Conservation (phyloP, 2,888 invertebrate genomes). For the Dascillus cervinus region DNA sequence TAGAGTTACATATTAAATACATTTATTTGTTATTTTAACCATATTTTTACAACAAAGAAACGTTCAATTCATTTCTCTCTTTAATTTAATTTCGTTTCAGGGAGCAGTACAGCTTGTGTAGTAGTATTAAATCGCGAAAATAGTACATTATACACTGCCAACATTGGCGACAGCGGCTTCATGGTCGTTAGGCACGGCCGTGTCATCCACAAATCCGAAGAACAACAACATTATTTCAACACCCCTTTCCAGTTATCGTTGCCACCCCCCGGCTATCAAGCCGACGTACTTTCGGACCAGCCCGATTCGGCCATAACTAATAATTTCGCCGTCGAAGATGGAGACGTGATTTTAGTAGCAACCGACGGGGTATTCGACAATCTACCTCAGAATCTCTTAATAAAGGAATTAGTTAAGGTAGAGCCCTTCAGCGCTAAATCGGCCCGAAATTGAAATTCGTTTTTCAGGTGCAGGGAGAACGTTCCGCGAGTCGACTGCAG, state of each 20-base stretch:
- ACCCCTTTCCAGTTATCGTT: conserved; percentile 95
- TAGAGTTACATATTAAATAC: too few relatives aligned
- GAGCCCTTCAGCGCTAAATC: too few relatives aligned
- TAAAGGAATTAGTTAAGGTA: conserved; percentile 74
- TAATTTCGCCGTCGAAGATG: conserved; percentile 82
- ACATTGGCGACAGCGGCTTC: conserved; percentile 98
- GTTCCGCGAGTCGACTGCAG: conserved; percentile 71
- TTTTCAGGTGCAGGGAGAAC: conserved; percentile 54
- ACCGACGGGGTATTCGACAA: conserved; percentile 99
- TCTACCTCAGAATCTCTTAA: conserved; percentile 83
- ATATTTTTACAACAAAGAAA: too few relatives aligned
- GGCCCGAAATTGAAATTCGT: too few relatives aligned
- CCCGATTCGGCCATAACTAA: conserved; percentile 87
- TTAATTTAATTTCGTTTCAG: conserved; percentile 52
- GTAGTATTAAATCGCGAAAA: conserved; percentile 87
- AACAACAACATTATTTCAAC: conserved; percentile 98
- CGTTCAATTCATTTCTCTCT: too few relatives aligned
- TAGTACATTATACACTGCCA: conserved; percentile 87
- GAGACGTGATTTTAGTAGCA: conserved; percentile 90
- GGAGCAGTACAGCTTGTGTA: conserved; percentile 97
- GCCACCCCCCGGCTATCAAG: conserved; percentile 84
- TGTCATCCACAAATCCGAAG: conserved; percentile 87
- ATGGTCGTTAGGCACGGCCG: conserved; percentile 82
- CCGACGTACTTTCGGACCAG: conserved; percentile 84
- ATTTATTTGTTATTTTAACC: too few relatives aligned